These are phyloP conservation scores for Semnornis frantzii DNA, from an alignment of 2,113 vertebrate species.

Conservation along the genomic window DNA sequence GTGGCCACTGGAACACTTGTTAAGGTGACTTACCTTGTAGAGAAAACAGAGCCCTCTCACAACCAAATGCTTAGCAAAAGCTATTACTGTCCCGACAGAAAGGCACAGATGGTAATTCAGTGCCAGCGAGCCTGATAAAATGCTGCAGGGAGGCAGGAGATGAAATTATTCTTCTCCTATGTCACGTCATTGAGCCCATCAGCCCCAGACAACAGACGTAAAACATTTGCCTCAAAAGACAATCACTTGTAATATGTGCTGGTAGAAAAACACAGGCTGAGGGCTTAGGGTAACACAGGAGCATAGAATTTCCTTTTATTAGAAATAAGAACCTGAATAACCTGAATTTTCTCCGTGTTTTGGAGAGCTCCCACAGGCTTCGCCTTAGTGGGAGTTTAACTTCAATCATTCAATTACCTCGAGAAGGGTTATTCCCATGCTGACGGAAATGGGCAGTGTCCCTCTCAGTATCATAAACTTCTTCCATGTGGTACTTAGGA, in stretches of 20 bases:
- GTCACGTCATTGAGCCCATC: not conserved
- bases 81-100: conserved; percentile 3
- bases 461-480: not conserved
- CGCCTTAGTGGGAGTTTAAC: not conserved
- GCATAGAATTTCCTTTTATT: not conserved
- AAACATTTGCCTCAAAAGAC: not conserved
- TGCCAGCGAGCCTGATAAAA: not conserved
- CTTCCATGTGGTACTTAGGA: not conserved
- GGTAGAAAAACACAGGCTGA: not conserved
- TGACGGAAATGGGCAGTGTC: not conserved
- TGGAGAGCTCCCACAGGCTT: not conserved
- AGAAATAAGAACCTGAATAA: not conserved
- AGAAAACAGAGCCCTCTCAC: not conserved
- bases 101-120: conserved; percentile 11
- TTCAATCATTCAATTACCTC: not conserved
- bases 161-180: conserved; percentile 27
- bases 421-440: not conserved
- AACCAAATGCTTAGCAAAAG: not conserved
- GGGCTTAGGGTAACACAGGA: not conserved
- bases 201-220: not conserved
- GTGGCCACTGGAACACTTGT: not conserved
- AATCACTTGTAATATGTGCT: not conserved
- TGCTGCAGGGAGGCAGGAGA: not conserved
- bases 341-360: not conserved
- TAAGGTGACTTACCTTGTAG: not conserved